A percentile compares a stretch with the other conserved stretches of the same genome.
Conservation (phyloP, 1,140 invertebrate genomes). For the Maniola jurtina region DNA sequence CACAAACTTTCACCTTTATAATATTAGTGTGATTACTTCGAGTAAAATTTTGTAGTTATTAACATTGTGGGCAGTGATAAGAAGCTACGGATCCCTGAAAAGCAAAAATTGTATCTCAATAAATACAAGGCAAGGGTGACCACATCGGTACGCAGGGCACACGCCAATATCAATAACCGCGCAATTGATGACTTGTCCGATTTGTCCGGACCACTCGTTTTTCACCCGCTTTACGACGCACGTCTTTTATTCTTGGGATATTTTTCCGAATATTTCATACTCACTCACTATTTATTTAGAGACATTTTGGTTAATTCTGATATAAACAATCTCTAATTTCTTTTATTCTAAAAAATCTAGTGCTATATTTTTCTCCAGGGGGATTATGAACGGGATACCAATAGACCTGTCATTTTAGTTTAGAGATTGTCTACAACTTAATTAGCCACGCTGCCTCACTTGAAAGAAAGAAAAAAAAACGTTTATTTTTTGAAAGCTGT, state of each 20-base stretch:
- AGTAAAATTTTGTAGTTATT: background rate
- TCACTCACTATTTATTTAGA: conserved; percentile 3
- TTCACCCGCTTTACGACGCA: conserved; percentile 61
- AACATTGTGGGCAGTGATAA: background rate
- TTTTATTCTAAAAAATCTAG: too few relatives aligned
- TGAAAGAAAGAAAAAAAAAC: too few relatives aligned
- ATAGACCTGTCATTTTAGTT: too few relatives aligned
- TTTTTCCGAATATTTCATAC: conserved; percentile 10
- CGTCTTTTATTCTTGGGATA: conserved; percentile 23
- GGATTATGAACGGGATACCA: too few relatives aligned
- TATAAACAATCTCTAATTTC: too few relatives aligned
- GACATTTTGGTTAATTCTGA: background rate
- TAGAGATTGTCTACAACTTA: too few relatives aligned
- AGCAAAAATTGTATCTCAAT: conserved; percentile 2
- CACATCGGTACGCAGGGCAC: conserved; percentile 31
- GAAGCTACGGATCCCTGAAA: conserved; percentile 3
- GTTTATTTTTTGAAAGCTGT: too few relatives aligned
- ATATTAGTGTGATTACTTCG: too few relatives aligned
- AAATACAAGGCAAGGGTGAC: conserved; percentile 28
- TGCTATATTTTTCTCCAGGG: too few relatives aligned
- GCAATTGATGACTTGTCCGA: conserved; percentile 71
- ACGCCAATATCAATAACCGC: conserved; percentile 67
- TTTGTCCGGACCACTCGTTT: conserved; percentile 59
- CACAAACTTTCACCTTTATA: too few relatives aligned
- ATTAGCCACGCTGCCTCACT: too few relatives aligned